phyloP scores from a whole-genome alignment of 2,888 invertebrate species.

The Patella depressa region DNA sequence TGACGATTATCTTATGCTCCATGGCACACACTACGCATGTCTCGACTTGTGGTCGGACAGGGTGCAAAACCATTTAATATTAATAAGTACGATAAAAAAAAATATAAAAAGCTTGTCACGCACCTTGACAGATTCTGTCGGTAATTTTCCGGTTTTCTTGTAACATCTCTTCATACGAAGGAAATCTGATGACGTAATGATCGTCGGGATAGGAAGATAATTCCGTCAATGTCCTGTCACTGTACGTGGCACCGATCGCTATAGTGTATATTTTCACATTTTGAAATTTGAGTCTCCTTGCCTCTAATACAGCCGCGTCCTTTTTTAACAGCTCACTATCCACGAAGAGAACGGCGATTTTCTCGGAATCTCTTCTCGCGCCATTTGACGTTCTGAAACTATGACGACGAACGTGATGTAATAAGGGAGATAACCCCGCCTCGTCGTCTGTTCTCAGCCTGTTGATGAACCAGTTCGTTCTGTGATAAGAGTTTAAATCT shows the following conservation, averaged over 20 bases:
- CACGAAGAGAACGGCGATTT: conserved; percentile 34
- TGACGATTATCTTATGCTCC: too few species aligned
- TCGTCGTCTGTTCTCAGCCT: neutral
- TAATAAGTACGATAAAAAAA: neutral
- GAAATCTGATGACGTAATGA: conserved; percentile 5
- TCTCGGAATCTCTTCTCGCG: conserved; percentile 22
- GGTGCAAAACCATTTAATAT: too few species aligned
- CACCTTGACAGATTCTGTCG: neutral
- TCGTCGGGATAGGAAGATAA: neutral
- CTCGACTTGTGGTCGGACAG: too few species aligned
- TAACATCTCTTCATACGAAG: neutral
- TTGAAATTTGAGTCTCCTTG: conserved; percentile 26
- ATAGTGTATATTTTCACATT: conserved; percentile 15
- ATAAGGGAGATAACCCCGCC: neutral
- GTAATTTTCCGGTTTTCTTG: neutral
- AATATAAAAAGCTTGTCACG: neutral
- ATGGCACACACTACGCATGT: too few species aligned
- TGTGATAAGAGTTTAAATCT: neutral
- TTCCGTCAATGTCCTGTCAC: neutral
- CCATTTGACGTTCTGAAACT: conserved; percentile 8
- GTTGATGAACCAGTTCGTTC: neutral
- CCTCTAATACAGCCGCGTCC: conserved; percentile 23
- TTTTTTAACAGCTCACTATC: conserved; percentile 26
- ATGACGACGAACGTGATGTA: conserved; percentile 6
- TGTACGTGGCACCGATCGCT: neutral